These are phyloP conservation scores for Sinodicranocentrus sp. DNA, from an alignment of 2,888 invertebrate genomes.

Conservation along the genomic window DNA sequence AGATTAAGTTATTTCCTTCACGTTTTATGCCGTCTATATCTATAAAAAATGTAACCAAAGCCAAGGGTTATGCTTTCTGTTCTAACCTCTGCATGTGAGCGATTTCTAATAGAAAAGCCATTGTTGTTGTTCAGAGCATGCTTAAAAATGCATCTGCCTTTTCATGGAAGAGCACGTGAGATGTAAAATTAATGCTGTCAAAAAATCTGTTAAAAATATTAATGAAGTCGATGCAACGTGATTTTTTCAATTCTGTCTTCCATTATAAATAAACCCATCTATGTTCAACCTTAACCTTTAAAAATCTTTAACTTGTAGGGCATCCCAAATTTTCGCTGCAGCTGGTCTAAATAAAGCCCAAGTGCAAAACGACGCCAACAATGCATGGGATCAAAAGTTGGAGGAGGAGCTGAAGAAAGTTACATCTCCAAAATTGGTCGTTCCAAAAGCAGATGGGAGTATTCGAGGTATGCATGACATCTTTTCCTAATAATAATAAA, in stretches of 20 bases:
- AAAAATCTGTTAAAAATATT: too few relatives aligned
- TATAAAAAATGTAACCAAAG: too few relatives aligned
- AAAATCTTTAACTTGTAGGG: slow-evolving; percentile 55
- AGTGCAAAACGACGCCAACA: slow-evolving; percentile 57
- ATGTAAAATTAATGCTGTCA: not conserved
- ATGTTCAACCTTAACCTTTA: not conserved
- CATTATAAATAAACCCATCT: too few relatives aligned
- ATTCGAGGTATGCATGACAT: slow-evolving; percentile 70
- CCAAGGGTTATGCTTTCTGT: too few relatives aligned
- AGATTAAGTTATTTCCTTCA: too few relatives aligned
- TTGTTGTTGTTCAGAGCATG: too few relatives aligned
- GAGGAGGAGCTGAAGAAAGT: slow-evolving; percentile 72
- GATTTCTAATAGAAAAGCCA: too few relatives aligned
- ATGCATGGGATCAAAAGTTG: slow-evolving; percentile 72
- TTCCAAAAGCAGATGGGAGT: slow-evolving; percentile 76
- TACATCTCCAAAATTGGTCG: slow-evolving; percentile 71
- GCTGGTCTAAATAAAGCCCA: slow-evolving; percentile 68
- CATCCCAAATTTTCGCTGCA: slow-evolving; percentile 69
- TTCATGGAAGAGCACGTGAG: slow-evolving; percentile 22
- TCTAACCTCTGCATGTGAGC: too few relatives aligned
- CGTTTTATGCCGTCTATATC: too few relatives aligned
- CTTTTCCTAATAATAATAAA: not conserved
- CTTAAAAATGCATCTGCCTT: too few relatives aligned
- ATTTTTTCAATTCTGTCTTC: too few relatives aligned
- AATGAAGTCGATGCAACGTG: too few relatives aligned